Evolutionary conservation across 2,797 vertebrate genomes (phyloP).

Genomic region (Hylomyscus alleni): DNA sequence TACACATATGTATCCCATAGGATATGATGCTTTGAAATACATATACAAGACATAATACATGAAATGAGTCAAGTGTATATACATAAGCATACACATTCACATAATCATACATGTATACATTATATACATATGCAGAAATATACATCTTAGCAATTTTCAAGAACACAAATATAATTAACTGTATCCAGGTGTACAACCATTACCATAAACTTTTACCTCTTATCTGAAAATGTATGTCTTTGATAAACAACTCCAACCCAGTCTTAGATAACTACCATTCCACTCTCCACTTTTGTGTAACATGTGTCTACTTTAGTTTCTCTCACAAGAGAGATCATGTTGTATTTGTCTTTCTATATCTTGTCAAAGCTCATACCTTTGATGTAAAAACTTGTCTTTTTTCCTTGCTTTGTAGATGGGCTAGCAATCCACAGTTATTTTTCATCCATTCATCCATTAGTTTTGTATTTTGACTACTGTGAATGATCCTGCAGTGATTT

Average conservation of each 20-base stretch:
- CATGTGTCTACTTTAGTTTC: neutral
- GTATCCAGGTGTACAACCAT: neutral
- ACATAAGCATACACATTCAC: neutral
- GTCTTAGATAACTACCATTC: neutral
- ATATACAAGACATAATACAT: neutral
- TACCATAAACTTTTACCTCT: neutral
- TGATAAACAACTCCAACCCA: neutral
- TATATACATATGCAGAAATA: neutral
- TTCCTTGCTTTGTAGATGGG: neutral
- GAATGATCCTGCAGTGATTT: neutral
- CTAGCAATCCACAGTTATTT: neutral
- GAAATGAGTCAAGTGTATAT: too few species aligned
- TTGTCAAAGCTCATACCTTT: neutral
- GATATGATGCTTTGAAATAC: neutral
- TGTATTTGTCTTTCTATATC: neutral
- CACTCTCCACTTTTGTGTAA: neutral
- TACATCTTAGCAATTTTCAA: neutral
- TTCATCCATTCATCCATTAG: neutral
- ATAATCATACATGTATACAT: neutral
- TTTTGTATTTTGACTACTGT: neutral
- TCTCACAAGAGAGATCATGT: neutral
- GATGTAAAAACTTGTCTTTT: neutral
- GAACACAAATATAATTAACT: neutral
- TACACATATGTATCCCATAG: neutral
- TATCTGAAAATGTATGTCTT: neutral